Evolutionary conservation across 1,140 invertebrate species (phyloP).

Genomic region (Idris sp.): DNA sequence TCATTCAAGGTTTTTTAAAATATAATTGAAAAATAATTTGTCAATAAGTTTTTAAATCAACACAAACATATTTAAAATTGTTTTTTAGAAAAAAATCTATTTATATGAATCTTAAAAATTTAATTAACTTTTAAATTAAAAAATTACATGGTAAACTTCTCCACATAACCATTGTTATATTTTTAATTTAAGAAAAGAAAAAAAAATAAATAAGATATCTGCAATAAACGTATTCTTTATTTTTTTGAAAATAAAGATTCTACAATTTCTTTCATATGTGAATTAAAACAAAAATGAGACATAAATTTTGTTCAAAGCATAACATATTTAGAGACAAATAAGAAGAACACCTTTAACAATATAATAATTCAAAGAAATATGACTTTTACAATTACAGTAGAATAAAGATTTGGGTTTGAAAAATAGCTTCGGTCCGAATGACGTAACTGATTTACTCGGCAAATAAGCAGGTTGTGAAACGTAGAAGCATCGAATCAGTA

Average conservation of each 20-base stretch:
- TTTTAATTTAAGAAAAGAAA: no score
- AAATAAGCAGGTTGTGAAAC: conserved; percentile 66
- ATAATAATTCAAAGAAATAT: not conserved
- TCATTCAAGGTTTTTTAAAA: conserved; percentile 45
- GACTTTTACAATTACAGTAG: conserved; percentile 23
- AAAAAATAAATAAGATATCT: no score
- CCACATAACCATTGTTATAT: no score
- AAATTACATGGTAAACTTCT: no score
- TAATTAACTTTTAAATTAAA: no score
- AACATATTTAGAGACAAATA: conserved; percentile 7
- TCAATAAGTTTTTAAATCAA: no score
- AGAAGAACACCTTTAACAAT: not conserved
- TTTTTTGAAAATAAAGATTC: conserved; percentile 49
- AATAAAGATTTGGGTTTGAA: conserved; percentile 20
- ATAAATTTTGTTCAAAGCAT: conserved; percentile 52
- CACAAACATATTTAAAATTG: no score
- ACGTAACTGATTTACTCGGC: conserved; percentile 29
- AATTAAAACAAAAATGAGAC: conserved; percentile 70
- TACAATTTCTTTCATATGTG: conserved; percentile 70
- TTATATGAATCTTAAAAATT: no score
- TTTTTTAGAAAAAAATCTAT: no score
- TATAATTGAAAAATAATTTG: conserved; percentile 20
- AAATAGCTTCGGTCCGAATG: conserved; percentile 14
- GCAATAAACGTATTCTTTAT: no score
- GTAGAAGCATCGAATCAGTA: conserved; percentile 68